Percentiles rank a stretch among this genome's conserved stretches.
These are phyloP conservation scores for Choloepus didactylus DNA, from an alignment of 2,797 vertebrate genomes.

Conservation along the genomic window DNA sequence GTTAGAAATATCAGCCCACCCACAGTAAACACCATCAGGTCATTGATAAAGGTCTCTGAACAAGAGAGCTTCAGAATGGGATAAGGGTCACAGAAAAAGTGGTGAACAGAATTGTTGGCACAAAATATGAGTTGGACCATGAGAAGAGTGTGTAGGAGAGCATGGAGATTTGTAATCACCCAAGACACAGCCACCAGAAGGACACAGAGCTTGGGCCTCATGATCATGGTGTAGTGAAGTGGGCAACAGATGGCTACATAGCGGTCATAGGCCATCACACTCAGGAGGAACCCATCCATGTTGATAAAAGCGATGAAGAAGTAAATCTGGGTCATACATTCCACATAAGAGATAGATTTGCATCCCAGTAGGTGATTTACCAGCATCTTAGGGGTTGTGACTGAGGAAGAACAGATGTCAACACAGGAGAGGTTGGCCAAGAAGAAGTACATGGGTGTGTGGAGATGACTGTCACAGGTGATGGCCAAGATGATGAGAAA, in stretches of 20 bases:
- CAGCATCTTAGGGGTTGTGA: conserved; percentile 69
- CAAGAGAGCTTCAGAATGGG: no score
- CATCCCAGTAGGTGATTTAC: background rate
- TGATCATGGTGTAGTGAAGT: background rate
- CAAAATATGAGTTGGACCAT: background rate
- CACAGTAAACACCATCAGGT: no score
- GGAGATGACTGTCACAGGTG: conserved; percentile 60
- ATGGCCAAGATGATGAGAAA: conserved; percentile 78
- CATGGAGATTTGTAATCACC: background rate
- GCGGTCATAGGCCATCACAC: background rate
- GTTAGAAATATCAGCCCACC: no score
- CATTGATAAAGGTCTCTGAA: no score
- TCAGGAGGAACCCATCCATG: background rate
- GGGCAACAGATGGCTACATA: background rate
- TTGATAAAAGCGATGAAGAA: conserved; percentile 78
- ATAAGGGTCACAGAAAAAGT: background rate
- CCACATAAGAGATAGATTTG: conserved; percentile 58
- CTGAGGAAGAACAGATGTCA: conserved; percentile 69
- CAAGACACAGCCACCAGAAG: background rate
- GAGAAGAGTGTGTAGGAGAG: background rate
- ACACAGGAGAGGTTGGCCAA: conserved; percentile 59
- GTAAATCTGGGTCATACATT: conserved; percentile 80
- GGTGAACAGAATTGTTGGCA: background rate
- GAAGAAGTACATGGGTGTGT: background rate
- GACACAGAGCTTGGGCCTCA: background rate